Conservation (phyloP, 2,113 vertebrate species). For the Pseudopipra pipra region DNA sequence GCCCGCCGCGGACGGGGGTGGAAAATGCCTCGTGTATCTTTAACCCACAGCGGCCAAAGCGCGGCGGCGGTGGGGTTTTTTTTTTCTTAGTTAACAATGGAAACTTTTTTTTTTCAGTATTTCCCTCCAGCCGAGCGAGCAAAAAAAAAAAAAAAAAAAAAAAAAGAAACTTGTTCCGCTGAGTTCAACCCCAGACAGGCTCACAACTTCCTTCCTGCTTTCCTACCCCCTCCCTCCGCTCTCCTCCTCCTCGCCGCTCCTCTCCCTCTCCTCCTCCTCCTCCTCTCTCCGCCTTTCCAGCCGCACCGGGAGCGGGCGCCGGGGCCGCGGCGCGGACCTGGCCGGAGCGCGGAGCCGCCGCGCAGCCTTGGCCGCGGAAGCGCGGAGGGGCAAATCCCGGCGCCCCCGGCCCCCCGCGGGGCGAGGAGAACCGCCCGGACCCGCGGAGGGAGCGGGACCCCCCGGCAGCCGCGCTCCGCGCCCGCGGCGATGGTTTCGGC, state of each 20-base stretch:
- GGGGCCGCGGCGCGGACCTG: neutral
- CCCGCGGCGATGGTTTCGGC: neutral
- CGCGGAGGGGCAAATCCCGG: neutral
- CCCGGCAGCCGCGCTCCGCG: neutral
- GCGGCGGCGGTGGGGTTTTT: neutral
- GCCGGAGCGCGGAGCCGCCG: neutral
- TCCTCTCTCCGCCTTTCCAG: constrained; percentile 1
- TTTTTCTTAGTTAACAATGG: constrained; percentile 74
- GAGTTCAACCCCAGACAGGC: constrained; percentile 80
- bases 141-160: constrained; percentile 11
- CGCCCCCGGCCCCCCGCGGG: neutral
- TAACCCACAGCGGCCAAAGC: constrained; percentile 69
- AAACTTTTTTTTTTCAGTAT: constrained; percentile 78
- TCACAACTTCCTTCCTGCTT: constrained; percentile 82
- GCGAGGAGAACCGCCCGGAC: neutral
- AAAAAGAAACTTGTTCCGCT: constrained; percentile 79
- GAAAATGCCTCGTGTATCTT: constrained; percentile 72
- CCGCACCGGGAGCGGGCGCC: constrained; percentile 20
- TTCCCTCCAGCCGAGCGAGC: constrained; percentile 67
- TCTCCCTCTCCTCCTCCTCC: neutral
- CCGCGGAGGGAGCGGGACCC: neutral
- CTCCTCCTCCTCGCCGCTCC: constrained; percentile 26
- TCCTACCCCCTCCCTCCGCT: constrained; percentile 69
- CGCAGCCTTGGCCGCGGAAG: neutral
- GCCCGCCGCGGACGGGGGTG: neutral